Conservation (phyloP, 2,113 vertebrate species). For the Rhegmatorhina hoffmannsi region DNA sequence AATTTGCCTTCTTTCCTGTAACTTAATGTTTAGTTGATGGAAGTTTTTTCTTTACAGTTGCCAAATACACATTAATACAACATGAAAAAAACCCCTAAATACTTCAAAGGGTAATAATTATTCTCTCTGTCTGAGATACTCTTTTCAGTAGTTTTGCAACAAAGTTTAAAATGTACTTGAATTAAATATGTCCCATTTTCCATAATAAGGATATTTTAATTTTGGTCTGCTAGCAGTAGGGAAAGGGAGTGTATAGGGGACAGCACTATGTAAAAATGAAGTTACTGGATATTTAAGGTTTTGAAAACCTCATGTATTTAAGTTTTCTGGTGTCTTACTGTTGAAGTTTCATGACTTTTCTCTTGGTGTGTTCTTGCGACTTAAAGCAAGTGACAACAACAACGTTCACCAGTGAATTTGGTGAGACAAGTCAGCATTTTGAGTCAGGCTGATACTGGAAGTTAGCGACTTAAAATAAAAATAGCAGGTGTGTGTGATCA, state of each 20-base stretch:
- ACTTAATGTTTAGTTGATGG: background rate
- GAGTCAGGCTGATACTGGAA: background rate
- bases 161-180: background rate
- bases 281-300: background rate
- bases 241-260: rapidly evolving
- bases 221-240: background rate
- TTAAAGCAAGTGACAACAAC: background rate
- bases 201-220: background rate
- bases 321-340: background rate
- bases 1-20: background rate
- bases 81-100: background rate
- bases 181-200: background rate
- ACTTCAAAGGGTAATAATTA: background rate
- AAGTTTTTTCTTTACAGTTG: constrained; percentile 42
- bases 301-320: background rate
- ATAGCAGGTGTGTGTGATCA: background rate
- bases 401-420: rapidly evolving
- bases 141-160: background rate
- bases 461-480: background rate
- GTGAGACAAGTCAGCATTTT: background rate
- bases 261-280: background rate
- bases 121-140: background rate
- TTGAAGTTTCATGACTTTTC: background rate
- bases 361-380: background rate
- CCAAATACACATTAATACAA: background rate